Evolutionary conservation across 2,888 invertebrate genomes (phyloP).

Genomic region (Abrostola tripartita): DNA sequence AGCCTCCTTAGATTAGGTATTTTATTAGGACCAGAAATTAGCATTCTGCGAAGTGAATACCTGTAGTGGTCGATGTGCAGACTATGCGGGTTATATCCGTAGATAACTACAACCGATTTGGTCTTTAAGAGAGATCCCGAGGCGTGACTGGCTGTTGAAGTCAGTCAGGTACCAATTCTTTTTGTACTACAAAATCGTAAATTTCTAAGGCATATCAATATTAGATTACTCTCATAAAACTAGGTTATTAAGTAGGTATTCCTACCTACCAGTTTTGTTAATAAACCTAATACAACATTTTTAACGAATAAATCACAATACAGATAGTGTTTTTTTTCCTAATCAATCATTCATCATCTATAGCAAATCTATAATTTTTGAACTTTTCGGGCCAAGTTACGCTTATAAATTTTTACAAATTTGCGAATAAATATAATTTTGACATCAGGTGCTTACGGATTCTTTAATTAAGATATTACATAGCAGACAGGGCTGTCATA

Average conservation of each 20-base stretch:
- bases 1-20: neutral
- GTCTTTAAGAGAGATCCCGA: conserved; percentile 30
- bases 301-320: no score
- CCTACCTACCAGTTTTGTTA: no score
- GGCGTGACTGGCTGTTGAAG: conserved; percentile 34
- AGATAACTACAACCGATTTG: conserved; percentile 27
- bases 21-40: conserved; percentile 1
- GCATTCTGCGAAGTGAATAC: conserved; percentile 17
- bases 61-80: conserved; percentile 11
- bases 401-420: no score
- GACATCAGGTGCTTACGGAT: neutral
- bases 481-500: conserved; percentile 9
- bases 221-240: neutral
- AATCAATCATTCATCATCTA: no score
- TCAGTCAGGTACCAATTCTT: conserved; percentile 29
- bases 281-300: no score
- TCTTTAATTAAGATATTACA: neutral
- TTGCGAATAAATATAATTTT: neutral
- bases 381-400: no score
- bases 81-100: conserved; percentile 29
- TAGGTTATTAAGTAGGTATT: neutral
- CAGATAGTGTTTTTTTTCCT: no score
- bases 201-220: conserved; percentile 13
- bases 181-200: conserved; percentile 47
- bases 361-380: no score